Evolutionary conservation across 2,888 invertebrate genomes (phyloP).

Genomic region (Harmothoe impar): DNA sequence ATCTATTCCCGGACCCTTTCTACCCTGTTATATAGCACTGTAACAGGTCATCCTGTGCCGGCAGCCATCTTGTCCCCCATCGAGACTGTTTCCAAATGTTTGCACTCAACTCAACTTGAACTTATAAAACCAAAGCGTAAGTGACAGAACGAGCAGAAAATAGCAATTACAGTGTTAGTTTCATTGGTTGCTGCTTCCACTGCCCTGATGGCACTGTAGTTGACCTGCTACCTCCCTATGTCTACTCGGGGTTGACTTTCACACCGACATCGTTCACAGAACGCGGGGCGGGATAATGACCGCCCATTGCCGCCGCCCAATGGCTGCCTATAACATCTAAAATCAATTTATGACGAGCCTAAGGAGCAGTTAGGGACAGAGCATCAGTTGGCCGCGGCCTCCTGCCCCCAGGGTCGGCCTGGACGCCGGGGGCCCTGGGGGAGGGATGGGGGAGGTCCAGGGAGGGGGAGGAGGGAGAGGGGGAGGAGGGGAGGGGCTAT

Average conservation of each 20-base stretch:
- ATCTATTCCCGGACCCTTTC: neutral
- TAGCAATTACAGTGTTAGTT: no score
- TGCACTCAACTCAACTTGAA: no score
- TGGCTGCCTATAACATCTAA: conserved; percentile 56
- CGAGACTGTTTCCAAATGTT: no score
- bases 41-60: no score
- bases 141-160: no score
- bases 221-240: no score
- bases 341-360: conserved; percentile 58
- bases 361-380: conserved; percentile 56
- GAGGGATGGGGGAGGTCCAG: neutral
- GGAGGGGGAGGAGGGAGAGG: neutral
- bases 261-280: neutral
- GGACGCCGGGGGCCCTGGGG: neutral
- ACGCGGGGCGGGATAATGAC: conserved; percentile 10
- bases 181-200: no score
- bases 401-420: neutral
- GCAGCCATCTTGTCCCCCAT: no score
- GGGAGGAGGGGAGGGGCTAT: no score
- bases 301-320: neutral
- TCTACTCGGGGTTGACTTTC: conserved; percentile 18
- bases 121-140: no score
- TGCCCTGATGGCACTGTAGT: no score
- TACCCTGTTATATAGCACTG: neutral
- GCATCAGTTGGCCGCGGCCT: conserved; percentile 48